Evolutionary conservation across 2,113 vertebrate genomes (phyloP), one percentile per base, ranked within the genome.

Genomic region (Gavialis gangeticus): DNA sequence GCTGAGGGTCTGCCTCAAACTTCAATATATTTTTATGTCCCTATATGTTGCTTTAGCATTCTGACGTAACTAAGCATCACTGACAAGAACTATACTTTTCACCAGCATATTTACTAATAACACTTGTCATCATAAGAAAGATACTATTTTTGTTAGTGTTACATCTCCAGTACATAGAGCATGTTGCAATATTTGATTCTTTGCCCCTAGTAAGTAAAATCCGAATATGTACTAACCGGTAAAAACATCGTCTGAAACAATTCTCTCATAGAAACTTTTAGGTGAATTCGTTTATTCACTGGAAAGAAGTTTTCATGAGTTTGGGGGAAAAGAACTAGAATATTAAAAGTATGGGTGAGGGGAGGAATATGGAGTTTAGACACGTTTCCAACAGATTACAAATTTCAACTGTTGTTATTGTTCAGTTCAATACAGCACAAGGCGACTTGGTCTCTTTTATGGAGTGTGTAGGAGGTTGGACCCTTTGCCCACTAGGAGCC

Each of bases 381-480:
- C 57, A 3, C 28, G 88, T 91, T 91, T 63, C 58, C 30, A 25
- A 54, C 25, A 77, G 82, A 69, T 64, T 77, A 27, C 28, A 55
- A 75, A 64, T 63, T 57, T 60, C 86, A 85, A 78, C 1, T 84
- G 88, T 56, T 85, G 60, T 37, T 89, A 25, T 82, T 90, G 54
- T 78, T 79, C 91, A 63, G 17, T 62, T 94, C 57, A 79, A 67
- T 18, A 85, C n/a, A 67, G 92, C 87, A 86, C 94, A 96, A 89
- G 84, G 66, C 82, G 94, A 82, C 80, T 73, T 79, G 93, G 84
- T 63, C 92, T 93, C 62, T 90, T 95, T 84, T 90, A 88, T 55
- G 78, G 87, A 85, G 62, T 63, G 79, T 17, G 18, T 66, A 58
- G 92, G 89, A 76, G 28, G n/a, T 25, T 84, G 64, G 89, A 94